Evolutionary conservation across 2,888 invertebrate species (phyloP), one percentile per base, ranked within the genome.

Genomic region (Drosophila prolongata): DNA sequence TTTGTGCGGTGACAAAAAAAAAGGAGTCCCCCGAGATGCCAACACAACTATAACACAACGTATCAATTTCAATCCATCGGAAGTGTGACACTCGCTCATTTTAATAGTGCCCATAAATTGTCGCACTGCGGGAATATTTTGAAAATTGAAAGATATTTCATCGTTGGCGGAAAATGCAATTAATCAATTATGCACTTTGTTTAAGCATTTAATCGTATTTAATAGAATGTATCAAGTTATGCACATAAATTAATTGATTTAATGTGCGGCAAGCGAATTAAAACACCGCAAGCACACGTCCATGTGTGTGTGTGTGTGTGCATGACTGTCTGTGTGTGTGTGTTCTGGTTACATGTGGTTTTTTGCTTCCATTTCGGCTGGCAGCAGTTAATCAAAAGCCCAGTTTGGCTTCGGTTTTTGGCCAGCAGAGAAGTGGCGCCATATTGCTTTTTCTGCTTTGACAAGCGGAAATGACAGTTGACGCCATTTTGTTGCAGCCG

Each of bases 211-310:
- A 77, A 70, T 50, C 56, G 43, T 57, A 60, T 67, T 74, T 79
- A 57, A 61, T 46, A 53, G 56, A 44, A 44, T 70, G 57, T 54
- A 54, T 74, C 68, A 61, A 64, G 65, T 68, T 78, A 76, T 81
- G 85, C 70, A 50, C 75, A 85, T 82, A 72, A 85, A 81, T 85
- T 75, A 75, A 78, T 73, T 75, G 68, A 70, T 78, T 79, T 69
- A 70, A 74, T 70, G 79, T 55, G 47, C 62, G 73, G 55, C 69
- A 56, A 52, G 71, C 59, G 57, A 80, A 76, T 78, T 72, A 69
- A 67, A 79, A 73, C 55, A 52, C 67, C 52, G 43, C 40, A 66
- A 79, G 70, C 58, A 77, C 49, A 16, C 13, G 9, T 47, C n/a
- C 27, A 27, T 10, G 19, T 8, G 10, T 44, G 6, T 55, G 19